phyloP scores from a whole-genome alignment of 2,113 vertebrate genomes.

The Myrmecophaga tridactyla region DNA sequence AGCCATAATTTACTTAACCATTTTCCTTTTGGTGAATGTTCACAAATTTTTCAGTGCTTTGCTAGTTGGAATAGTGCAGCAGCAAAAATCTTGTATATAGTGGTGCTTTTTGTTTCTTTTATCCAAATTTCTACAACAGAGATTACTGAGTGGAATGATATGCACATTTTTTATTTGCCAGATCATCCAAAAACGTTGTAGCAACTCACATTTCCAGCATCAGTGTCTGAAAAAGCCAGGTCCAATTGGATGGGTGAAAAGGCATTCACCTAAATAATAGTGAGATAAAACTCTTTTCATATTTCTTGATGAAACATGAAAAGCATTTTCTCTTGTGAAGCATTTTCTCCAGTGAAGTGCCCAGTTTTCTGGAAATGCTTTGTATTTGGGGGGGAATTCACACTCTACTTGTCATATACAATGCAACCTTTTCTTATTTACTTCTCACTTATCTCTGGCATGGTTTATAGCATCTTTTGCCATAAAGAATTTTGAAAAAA shows the following conservation, averaged over 20 bases:
- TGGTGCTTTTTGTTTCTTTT: neutral
- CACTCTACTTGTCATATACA: neutral
- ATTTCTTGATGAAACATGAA: too few species aligned
- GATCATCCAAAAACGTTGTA: neutral
- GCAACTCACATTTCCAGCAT: neutral
- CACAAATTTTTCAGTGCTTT: neutral
- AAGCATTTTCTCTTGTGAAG: slow-evolving; percentile 19
- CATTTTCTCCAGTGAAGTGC: too few species aligned
- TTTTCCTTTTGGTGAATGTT: neutral
- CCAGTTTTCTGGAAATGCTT: neutral
- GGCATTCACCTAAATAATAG: neutral
- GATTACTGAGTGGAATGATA: neutral
- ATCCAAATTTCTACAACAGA: slow-evolving; percentile 18
- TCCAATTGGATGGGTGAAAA: neutral
- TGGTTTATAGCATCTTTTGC: neutral
- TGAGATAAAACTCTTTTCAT: neutral
- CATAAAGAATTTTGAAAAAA: neutral
- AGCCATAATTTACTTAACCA: neutral
- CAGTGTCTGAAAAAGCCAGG: neutral
- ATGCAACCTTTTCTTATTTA: neutral
- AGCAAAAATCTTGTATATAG: neutral
- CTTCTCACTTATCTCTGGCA: neutral
- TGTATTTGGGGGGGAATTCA: neutral
- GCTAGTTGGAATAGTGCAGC: neutral
- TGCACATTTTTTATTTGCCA: neutral